Evolutionary conservation across 2,888 invertebrate species (phyloP).

Genomic region (Drosophila melanosoma): DNA sequence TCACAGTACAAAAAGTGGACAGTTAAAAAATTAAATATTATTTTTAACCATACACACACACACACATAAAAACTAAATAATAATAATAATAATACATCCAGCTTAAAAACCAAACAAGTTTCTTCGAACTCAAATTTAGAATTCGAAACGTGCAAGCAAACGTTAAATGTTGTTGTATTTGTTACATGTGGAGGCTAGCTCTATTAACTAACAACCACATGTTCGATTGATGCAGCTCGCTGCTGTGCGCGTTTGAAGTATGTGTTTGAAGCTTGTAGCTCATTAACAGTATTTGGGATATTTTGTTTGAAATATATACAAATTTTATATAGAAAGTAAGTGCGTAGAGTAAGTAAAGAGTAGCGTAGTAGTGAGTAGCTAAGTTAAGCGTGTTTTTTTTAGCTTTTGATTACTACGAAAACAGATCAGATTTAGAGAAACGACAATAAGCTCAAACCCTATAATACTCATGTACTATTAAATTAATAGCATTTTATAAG

Average conservation of each 20-base stretch:
- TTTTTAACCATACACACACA: neutral
- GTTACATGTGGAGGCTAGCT: neutral
- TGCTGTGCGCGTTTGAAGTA: neutral
- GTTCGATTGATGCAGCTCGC: neutral
- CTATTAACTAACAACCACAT: neutral
- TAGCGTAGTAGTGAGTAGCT: neutral
- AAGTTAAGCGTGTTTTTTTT: neutral
- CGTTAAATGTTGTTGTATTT: neutral
- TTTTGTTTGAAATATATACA: neutral
- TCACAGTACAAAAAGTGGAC: conserved; percentile 15
- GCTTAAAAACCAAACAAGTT: neutral
- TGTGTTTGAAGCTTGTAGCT: neutral
- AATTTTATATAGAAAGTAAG: neutral
- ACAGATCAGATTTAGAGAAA: neutral
- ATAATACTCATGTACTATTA: too few species aligned
- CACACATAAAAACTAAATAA: neutral
- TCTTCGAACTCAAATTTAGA: neutral
- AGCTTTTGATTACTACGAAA: neutral
- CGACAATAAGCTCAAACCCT: neutral
- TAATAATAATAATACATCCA: neutral
- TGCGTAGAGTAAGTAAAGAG: neutral
- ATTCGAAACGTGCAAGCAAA: neutral
- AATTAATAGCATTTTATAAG: too few species aligned
- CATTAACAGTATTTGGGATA: neutral
- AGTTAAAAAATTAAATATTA: conserved; percentile 9